Evolutionary conservation across 1,140 invertebrate genomes (phyloP), one percentile per base, ranked within the genome.

Genomic region (Zaprionus ornatus): DNA sequence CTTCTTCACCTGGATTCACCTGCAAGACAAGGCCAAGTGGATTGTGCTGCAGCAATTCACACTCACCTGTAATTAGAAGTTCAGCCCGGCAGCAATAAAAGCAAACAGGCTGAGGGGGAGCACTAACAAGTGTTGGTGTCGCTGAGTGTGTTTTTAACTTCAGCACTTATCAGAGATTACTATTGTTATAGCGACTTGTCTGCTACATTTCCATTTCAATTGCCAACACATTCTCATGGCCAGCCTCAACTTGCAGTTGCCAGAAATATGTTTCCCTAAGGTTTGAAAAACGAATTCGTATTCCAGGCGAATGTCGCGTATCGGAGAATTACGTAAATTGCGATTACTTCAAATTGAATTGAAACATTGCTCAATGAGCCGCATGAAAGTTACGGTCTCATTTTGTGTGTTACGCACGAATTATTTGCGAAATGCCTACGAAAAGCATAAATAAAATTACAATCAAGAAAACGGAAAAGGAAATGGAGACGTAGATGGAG

Each of bases 271-370:
- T 19, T 21, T 55, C 4, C 5, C 6, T 32, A 21, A 17, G 21
- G n/a, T 27, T 5, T 13, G 27, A 25, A 29, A 60, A 32, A 17
- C 19, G 13, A 17, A 9, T 45, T 23, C 10, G 5, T 10, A n/a
- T 37, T 37, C 52, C 2, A 40, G 37, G 40, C 52, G 40, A 42
- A 64, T 71, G 67, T 35, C 42, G 25, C 63, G 29, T 42, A 32
- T 37, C 13, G 12, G 32, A 35, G 56, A 17, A 29, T 66, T 57
- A 71, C 71, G 79, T 68, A 66, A 64, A 62, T 54, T 70, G 72
- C 84, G 83, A 87, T 87, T 88, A 87, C 78, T 80, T 67, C 61
- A 82, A 80, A 79, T 80, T 71, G 76, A 88, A 88, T 88, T 83
- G 80, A 75, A 88, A 75, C 37, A 69, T 27, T 72, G 82, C 45